Evolutionary conservation across 2,888 invertebrate genomes (phyloP), one percentile per base, ranked within the genome.

Genomic region (Drosophila melanosoma): DNA sequence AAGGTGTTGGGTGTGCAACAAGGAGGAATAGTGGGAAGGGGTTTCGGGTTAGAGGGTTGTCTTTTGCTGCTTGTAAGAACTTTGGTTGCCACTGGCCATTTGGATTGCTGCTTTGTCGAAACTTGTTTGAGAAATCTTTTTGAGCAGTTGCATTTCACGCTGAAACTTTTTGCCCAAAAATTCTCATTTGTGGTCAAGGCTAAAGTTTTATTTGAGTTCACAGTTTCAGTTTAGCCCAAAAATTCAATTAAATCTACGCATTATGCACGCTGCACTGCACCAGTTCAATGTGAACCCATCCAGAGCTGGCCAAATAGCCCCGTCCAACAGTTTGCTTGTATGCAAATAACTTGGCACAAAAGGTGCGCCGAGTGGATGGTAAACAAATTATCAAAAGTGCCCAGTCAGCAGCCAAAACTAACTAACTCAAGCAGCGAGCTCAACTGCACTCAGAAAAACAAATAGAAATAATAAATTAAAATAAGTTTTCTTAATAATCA

Each of bases 351-450:
- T 58, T 45, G 15, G 59, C 49, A 61, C 54, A 79, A 71, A 80
- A 85, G 82, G 86, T 83, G 76, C 69, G 56, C 56, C 42, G 32
- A 79, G 76, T 74, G 65, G 66, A 81, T 62, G 70, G 78, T 80
- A 88, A 89, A 79, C 90, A 88, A 91, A 90, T 90, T 89, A 87
- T 83, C 87, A 87, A 89, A 91, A 90, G 80, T 91, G 90, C 84
- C 75, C 73, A 81, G 73, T 81, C 78, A 74, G 76, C 71, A 58
- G 69, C 56, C 75, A 42, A 26, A 56, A 74, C 48, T 56, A 36
- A 49, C 23, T 23, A 49, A 38, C 35, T 20, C 48, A 17, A 53
- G 54, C 35, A 53, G 59, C 23, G 23, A 17, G 45, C 2, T 45
- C 23, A 45, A 15, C 23, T 45, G 4, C 45, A 45, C 45, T 45